Evolutionary conservation across 2,888 invertebrate species (phyloP).

Genomic region (Invenusta paracnida): DNA sequence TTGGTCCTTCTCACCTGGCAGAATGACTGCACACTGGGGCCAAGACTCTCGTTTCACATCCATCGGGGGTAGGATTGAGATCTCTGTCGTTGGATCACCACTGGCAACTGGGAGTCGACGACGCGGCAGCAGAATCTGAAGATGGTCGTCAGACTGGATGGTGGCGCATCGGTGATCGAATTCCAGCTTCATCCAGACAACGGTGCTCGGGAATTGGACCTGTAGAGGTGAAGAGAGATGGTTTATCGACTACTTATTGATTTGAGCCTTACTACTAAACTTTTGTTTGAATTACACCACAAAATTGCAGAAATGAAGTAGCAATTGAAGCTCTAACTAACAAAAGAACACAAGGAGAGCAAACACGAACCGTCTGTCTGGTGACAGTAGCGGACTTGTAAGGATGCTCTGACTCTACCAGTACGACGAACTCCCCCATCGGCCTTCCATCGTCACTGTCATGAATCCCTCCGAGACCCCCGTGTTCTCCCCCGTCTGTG

Average conservation of each 20-base stretch:
- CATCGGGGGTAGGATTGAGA: neutral
- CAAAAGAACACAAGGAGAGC: too few relatives aligned
- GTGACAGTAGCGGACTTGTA: conserved; percentile 72
- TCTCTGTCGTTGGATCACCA: neutral
- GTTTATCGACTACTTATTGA: too few relatives aligned
- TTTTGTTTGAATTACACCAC: too few relatives aligned
- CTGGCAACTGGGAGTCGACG: neutral
- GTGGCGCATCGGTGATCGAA: conserved; percentile 87
- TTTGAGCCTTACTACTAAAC: too few relatives aligned
- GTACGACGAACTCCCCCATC: neutral
- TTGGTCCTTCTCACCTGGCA: conserved; percentile 69
- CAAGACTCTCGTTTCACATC: conserved; percentile 66
- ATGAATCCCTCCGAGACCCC: neutral
- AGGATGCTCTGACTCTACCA: conserved; percentile 92
- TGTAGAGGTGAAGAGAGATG: conserved; percentile 45
- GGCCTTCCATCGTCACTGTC: neutral
- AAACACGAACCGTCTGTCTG: conserved; percentile 66
- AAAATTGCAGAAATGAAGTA: too few relatives aligned
- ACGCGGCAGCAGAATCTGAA: conserved; percentile 48
- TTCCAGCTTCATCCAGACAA: conserved; percentile 86
- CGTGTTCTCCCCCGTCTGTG: neutral
- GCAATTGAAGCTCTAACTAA: too few relatives aligned
- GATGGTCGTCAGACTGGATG: conserved; percentile 82
- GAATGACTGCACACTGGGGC: conserved; percentile 73
- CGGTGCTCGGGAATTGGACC: conserved; percentile 78